Conservation (phyloP, 2,888 invertebrate species). For the Habroteleia sp. region DNA sequence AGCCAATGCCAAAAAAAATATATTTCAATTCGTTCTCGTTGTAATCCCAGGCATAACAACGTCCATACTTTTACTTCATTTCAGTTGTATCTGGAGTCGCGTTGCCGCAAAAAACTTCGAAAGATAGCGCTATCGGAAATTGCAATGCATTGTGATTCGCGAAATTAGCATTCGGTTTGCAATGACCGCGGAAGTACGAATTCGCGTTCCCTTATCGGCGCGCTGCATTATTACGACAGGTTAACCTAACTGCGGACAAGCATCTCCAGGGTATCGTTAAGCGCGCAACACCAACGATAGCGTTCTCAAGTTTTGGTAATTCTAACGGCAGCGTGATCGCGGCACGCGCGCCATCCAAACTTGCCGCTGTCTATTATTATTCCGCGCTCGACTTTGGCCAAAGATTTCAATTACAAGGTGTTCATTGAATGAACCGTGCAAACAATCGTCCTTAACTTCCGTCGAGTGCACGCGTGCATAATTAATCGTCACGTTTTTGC, state of each 20-base stretch:
- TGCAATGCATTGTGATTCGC: too few species aligned
- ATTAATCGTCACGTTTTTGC: too few species aligned
- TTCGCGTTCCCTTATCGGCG: constrained; percentile 38
- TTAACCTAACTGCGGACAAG: constrained; percentile 54
- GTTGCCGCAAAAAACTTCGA: too few species aligned
- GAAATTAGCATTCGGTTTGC: constrained; percentile 12
- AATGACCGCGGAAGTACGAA: constrained; percentile 30
- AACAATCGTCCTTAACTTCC: constrained; percentile 27
- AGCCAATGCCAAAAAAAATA: too few species aligned
- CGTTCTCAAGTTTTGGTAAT: constrained; percentile 34
- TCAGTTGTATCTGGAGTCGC: too few species aligned
- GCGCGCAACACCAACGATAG: constrained; percentile 52
- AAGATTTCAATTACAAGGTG: constrained; percentile 64
- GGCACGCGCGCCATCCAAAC: constrained; percentile 49
- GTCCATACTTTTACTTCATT: too few species aligned
- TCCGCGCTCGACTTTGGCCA: constrained; percentile 45
- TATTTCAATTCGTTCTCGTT: too few species aligned
- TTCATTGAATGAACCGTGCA: constrained; percentile 55
- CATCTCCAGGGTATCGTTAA: constrained; percentile 57
- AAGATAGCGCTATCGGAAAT: too few species aligned
- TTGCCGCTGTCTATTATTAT: constrained; percentile 55
- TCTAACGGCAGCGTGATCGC: constrained; percentile 43
- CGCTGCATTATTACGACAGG: constrained; percentile 43
- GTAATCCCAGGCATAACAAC: too few species aligned
- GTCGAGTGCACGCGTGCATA: too few species aligned